Percentiles rank a stretch among this genome's conserved stretches.
Evolutionary conservation across 2,797 vertebrate species (phyloP).

Genomic region (Gymnodraco acuticeps): DNA sequence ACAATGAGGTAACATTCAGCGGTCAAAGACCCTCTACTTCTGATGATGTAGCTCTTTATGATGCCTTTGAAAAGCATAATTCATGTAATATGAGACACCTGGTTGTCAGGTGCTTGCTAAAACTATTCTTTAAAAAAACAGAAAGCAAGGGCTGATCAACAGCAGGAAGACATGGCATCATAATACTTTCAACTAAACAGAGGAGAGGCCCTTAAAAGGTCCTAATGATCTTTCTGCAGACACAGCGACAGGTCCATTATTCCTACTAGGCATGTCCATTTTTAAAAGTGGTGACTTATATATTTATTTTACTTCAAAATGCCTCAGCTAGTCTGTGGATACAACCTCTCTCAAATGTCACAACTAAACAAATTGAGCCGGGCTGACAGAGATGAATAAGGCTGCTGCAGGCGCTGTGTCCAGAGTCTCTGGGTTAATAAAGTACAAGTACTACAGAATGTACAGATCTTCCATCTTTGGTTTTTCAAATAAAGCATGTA

Average conservation of each 20-base stretch:
- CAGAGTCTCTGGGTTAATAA: constrained; percentile 66
- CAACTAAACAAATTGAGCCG: constrained; percentile 61
- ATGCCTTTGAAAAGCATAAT: constrained; percentile 36
- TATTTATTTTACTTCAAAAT: constrained; percentile 64
- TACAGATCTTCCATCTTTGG: constrained; percentile 17
- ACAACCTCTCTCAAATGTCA: constrained; percentile 68
- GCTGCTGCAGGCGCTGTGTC: constrained; percentile 40
- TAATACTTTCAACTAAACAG: constrained; percentile 17
- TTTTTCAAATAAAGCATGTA: constrained; percentile 40
- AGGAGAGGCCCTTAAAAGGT: constrained; percentile 27
- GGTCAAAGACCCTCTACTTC: constrained; percentile 21
- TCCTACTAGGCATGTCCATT: constrained; percentile 41
- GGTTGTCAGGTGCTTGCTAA: neutral
- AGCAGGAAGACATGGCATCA: constrained; percentile 22
- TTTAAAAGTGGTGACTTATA: constrained; percentile 49
- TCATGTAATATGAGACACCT: constrained; percentile 24
- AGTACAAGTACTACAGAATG: constrained; percentile 40
- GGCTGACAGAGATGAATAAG: constrained; percentile 66
- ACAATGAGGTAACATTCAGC: constrained; percentile 26
- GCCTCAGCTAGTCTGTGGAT: constrained; percentile 63
- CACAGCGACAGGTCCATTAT: constrained; percentile 61
- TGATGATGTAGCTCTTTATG: constrained; percentile 17
- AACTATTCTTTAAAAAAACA: neutral
- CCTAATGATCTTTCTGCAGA: constrained; percentile 61
- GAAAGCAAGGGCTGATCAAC: constrained; percentile 12